Conservation (phyloP, 2,113 vertebrate species). For the Azemiops feae region DNA sequence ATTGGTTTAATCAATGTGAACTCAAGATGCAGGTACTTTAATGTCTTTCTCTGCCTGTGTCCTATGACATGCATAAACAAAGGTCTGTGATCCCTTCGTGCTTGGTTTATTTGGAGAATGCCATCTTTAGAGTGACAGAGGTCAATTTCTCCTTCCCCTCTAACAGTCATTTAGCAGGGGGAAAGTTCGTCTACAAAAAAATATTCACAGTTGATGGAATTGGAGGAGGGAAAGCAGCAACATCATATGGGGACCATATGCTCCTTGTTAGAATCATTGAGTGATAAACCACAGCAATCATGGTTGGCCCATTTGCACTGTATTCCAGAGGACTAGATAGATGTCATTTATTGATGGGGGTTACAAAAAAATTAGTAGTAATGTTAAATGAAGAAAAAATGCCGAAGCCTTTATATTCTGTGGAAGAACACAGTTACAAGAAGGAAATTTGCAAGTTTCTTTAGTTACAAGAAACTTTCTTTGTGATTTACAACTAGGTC, state of each 20-base stretch:
- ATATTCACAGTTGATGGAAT: conserved; percentile 20
- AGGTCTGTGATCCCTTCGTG: neutral
- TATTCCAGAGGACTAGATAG: conserved; percentile 7
- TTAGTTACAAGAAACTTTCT: conserved; percentile 25
- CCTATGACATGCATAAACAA: neutral
- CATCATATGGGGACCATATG: conserved; percentile 45
- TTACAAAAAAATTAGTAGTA: conserved; percentile 13
- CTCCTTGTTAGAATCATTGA: conserved; percentile 41
- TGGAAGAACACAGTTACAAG: neutral
- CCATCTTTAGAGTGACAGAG: conserved; percentile 24
- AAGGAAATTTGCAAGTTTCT: neutral
- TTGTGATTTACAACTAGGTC: conserved; percentile 5
- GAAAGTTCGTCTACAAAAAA: conserved; percentile 29
- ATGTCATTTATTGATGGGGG: conserved; percentile 15
- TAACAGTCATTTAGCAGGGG: conserved; percentile 12
- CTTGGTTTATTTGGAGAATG: conserved; percentile 5
- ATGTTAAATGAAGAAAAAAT: conserved; percentile 10
- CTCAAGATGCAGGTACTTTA: neutral
- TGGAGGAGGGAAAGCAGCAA: neutral
- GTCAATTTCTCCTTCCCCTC: neutral
- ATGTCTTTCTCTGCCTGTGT: neutral
- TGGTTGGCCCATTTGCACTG: conserved; percentile 27
- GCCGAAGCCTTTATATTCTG: neutral
- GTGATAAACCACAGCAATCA: conserved; percentile 24
- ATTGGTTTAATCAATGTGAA: neutral